phyloP scores from a whole-genome alignment of 2,797 vertebrate genomes.

The Schizothorax lantsangensis region DNA sequence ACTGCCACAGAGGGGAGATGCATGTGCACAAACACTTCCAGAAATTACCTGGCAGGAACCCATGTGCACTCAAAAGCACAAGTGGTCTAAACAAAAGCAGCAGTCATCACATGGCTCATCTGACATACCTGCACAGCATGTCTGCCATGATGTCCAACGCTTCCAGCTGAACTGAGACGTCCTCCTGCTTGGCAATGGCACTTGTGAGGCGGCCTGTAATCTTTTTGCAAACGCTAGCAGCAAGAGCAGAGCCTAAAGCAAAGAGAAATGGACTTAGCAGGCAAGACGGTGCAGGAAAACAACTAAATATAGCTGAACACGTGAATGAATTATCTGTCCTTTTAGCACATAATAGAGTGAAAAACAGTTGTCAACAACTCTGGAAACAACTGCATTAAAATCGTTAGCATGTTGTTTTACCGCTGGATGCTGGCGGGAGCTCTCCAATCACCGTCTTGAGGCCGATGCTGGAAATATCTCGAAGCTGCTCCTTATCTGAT shows the following conservation, averaged over 20 bases:
- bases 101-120: neutral
- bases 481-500: slow-evolving; percentile 97
- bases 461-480: slow-evolving; percentile 98
- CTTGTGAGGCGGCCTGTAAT: slow-evolving; percentile 99
- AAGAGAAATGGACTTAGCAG: slow-evolving; percentile 11
- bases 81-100: slow-evolving; percentile 10
- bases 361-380: neutral
- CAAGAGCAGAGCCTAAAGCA: slow-evolving; percentile 89
- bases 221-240: slow-evolving; percentile 99
- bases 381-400: neutral
- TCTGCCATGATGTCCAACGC: slow-evolving; percentile 99
- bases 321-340: neutral
- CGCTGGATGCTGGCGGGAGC: slow-evolving; percentile 96
- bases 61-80: neutral
- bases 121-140: slow-evolving; percentile 94
- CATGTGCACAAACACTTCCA: neutral
- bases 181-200: slow-evolving; percentile 98
- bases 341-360: neutral
- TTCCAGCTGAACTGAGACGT: slow-evolving; percentile 97
- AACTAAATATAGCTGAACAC: neutral
- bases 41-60: slow-evolving; percentile 16
- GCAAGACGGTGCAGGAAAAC: neutral
- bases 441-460: slow-evolving; percentile 99
- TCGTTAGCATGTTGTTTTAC: slow-evolving; percentile 73
- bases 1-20: neutral